phyloP scores from a whole-genome alignment of 2,888 invertebrate genomes.

The Melitaea athalia region DNA sequence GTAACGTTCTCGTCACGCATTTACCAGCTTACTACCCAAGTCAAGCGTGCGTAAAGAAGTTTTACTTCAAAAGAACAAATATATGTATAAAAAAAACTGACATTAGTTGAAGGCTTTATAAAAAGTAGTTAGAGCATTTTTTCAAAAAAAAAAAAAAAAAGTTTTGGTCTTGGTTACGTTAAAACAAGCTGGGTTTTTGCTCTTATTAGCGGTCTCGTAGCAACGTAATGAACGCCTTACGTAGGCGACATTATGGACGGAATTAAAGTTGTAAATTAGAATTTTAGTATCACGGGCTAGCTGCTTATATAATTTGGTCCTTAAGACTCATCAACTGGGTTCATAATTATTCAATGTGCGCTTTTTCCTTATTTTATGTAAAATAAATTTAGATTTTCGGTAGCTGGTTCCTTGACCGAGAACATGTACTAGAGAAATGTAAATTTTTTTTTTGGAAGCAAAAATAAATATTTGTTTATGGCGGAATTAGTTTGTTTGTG shows the following conservation, averaged over 20 bases:
- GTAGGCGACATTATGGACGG: conserved; percentile 21
- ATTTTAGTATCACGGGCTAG: conserved; percentile 15
- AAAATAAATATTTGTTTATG: no score
- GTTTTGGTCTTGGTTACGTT: not conserved
- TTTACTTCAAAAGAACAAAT: not conserved
- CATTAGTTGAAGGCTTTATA: not conserved
- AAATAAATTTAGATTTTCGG: conserved; percentile 15
- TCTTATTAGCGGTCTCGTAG: conserved; percentile 19
- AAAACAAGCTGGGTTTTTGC: conserved; percentile 20
- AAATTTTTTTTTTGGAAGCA: not conserved
- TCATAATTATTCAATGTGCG: conserved; percentile 1
- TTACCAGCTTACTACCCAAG: no score
- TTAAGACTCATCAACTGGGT: conserved; percentile 4
- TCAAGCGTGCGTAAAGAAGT: not conserved
- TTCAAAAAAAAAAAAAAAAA: conserved; percentile 1
- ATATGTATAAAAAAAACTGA: not conserved
- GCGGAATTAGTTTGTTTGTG: no score
- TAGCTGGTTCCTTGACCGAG: not conserved
- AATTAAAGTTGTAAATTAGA: conserved; percentile 24
- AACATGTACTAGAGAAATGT: not conserved
- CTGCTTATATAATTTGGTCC: conserved; percentile 9
- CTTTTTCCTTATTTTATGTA: conserved; percentile 15
- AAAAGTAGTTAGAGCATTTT: no score
- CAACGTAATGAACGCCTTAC: conserved; percentile 14
- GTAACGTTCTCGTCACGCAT: no score